Base-by-base conservation (phyloP, 37 sponge, comb jelly and placozoan genomes). In the Dysidea cf. avara region DNA sequence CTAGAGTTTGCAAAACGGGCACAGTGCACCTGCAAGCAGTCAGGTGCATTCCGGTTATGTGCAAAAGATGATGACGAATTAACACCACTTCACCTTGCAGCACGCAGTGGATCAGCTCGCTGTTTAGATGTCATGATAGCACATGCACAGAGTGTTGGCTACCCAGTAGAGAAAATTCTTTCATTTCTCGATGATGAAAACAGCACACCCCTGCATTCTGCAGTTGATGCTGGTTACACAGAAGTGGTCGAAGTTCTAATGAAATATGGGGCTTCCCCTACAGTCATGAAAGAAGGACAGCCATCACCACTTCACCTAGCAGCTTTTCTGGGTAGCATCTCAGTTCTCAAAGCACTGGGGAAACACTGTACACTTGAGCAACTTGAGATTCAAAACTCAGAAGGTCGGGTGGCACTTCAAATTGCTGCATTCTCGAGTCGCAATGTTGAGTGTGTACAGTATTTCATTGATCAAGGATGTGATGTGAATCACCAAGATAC, bases 161-260 rank as follows among this genome's bases (percentile, higher is more conserved):
- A 87, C 52, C 66, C 88, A 32, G 33, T 61, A 35, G 88, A 92
- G 30, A 33, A 9, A 20, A 52, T 92, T 0, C 50, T 92, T 16
- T 25, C 49, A 0, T 87, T 87, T 51, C 61, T 92, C 4, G 84
- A 87, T 56, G 83, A 83, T 36, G 93, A 92, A 67, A 92, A 93
- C 59, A 81, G 76, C 61, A 93, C 94, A 30, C 94, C 94, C 28
- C 74, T 93, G 30, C 90, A 93, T 58, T 76, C 83, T 46, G 94
- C 94, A 21, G 76, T 93, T 12, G 90, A 85, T 66, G 90, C 82
- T 32, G 83, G 94, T 21, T 72, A 93, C 37, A 28, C 49, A 20
- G 72, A 80, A 34, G 83, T 89, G 14, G 91, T 93, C 16, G 70
- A 81, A 56, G 86, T 93, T 13, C 73, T 93, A 2, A 60, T 88